Evolutionary conservation across 1,140 invertebrate species (phyloP).

Genomic region (Sarcophaga peregrina): DNA sequence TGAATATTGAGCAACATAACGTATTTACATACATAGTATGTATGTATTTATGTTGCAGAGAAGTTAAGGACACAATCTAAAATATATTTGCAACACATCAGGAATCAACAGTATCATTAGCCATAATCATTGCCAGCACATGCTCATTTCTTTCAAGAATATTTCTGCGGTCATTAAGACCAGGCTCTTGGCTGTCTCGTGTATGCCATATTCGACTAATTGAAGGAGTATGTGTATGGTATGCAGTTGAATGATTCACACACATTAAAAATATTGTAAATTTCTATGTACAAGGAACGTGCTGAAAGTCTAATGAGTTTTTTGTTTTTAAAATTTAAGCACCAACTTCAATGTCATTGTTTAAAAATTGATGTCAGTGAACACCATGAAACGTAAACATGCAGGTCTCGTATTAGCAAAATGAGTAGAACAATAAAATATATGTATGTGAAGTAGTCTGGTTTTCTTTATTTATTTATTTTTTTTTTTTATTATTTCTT

Average conservation of each 20-base stretch:
- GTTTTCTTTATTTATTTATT: not conserved
- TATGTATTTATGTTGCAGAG: not conserved
- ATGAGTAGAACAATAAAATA: not conserved
- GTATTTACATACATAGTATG: too few species aligned
- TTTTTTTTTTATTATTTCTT: not conserved
- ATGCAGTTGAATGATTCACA: too few species aligned
- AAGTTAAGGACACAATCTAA: conserved; percentile 2
- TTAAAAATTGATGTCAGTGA: not conserved
- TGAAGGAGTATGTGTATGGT: too few species aligned
- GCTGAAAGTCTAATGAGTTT: conserved; percentile 36
- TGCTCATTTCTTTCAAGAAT: conserved; percentile 24
- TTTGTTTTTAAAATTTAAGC: not conserved
- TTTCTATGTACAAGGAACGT: not conserved
- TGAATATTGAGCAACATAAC: not conserved
- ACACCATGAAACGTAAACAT: not conserved
- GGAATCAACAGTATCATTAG: too few species aligned
- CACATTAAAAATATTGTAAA: too few species aligned
- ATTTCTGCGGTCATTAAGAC: conserved; percentile 33
- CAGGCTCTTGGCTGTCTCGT: not conserved
- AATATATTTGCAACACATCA: not conserved
- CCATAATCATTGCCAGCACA: not conserved
- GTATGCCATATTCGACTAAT: too few species aligned
- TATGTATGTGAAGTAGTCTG: not conserved
- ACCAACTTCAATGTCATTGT: not conserved
- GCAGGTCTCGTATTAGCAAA: not conserved